phyloP scores from a whole-genome alignment of 1,140 invertebrate species.

The Probaryconus sp. region DNA sequence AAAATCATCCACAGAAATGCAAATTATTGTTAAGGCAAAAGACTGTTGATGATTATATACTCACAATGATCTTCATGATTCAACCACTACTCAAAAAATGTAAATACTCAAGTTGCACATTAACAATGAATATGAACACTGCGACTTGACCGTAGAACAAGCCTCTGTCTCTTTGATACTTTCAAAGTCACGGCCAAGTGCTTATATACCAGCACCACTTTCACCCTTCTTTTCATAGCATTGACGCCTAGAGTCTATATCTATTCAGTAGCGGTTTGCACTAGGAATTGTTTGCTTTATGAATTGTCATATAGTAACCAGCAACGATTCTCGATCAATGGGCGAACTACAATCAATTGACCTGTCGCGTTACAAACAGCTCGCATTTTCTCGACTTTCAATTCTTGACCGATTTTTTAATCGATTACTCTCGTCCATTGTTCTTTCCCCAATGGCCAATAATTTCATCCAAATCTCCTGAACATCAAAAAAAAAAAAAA shows the following conservation, averaged over 20 bases:
- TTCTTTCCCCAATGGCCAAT: too few relatives aligned
- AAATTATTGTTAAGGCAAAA: too few relatives aligned
- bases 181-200: slow-evolving; percentile 77
- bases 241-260: slow-evolving; percentile 36
- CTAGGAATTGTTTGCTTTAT: slow-evolving; percentile 29
- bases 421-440: too few relatives aligned
- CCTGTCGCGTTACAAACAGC: slow-evolving; percentile 42
- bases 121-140: slow-evolving; percentile 35
- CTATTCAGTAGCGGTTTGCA: slow-evolving; percentile 19
- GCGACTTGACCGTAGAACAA: slow-evolving; percentile 46
- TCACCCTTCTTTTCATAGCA: slow-evolving; percentile 74
- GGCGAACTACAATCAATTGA: slow-evolving; percentile 36
- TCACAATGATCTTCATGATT: slow-evolving; percentile 71
- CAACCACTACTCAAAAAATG: slow-evolving; percentile 17
- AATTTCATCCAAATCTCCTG: too few relatives aligned
- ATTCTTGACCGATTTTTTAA: slow-evolving; percentile 7
- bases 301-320: slow-evolving; percentile 25
- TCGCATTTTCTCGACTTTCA: slow-evolving; percentile 44
- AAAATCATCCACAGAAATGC: too few relatives aligned
- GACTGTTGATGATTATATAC: too few relatives aligned
- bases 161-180: slow-evolving; percentile 65
- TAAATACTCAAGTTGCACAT: slow-evolving; percentile 27
- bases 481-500: too few relatives aligned
- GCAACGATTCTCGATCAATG: slow-evolving; percentile 36
- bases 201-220: slow-evolving; percentile 76